Conservation (phyloP, 2,888 invertebrate genomes). For the Cryptophagus acutangulus region DNA sequence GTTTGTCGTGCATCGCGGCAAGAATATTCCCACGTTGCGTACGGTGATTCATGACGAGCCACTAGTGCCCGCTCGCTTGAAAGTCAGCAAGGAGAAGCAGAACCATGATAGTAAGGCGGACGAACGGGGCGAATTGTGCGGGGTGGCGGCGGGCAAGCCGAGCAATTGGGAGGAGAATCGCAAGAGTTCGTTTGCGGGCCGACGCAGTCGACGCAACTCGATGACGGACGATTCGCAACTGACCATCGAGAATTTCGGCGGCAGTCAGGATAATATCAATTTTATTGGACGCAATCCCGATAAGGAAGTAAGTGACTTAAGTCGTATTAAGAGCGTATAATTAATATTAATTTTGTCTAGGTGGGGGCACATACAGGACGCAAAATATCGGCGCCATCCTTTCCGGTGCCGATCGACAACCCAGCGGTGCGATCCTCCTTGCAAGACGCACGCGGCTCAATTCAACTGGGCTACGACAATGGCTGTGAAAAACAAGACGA, state of each 20-base stretch:
- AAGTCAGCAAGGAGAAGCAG: slow-evolving; percentile 58
- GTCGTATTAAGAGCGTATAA: background rate
- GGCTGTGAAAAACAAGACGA: slow-evolving; percentile 59
- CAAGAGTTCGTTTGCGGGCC: slow-evolving; percentile 71
- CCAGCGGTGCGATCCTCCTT: slow-evolving; percentile 69
- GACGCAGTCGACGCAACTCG: slow-evolving; percentile 79
- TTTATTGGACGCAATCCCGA: slow-evolving; percentile 80
- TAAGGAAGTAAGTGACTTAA: slow-evolving; percentile 53
- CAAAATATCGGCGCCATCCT: slow-evolving; percentile 54
- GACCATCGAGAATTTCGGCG: slow-evolving; percentile 90
- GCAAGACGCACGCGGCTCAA: slow-evolving; percentile 68
- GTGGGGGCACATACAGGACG: slow-evolving; percentile 49
- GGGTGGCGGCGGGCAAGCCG: slow-evolving; percentile 77
- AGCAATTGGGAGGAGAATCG: slow-evolving; percentile 77
- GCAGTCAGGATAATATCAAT: slow-evolving; percentile 83
- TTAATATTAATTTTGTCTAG: slow-evolving; percentile 21
- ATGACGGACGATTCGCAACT: slow-evolving; percentile 82
- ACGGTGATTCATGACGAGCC: slow-evolving; percentile 58
- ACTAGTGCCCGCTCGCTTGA: slow-evolving; percentile 47
- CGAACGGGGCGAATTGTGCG: slow-evolving; percentile 60
- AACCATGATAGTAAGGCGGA: slow-evolving; percentile 63
- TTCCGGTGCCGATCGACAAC: slow-evolving; percentile 50
- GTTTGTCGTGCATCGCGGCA: slow-evolving; percentile 77
- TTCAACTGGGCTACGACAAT: slow-evolving; percentile 63
- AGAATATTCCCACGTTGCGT: slow-evolving; percentile 72